Evolutionary conservation across 2,797 vertebrate species (phyloP).

Genomic region (Myripristis jacobus): DNA sequence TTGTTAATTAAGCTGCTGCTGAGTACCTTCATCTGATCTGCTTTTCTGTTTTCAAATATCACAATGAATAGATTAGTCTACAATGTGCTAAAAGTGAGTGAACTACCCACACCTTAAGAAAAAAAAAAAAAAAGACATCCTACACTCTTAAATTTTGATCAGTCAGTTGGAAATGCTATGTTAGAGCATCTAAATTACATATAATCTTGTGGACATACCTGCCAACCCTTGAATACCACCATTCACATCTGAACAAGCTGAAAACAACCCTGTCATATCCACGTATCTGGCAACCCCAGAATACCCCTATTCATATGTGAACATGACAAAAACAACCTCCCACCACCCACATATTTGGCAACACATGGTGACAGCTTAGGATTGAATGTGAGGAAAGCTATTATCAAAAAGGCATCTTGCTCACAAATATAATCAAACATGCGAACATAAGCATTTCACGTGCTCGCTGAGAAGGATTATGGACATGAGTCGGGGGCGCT

Average conservation of each 20-base stretch:
- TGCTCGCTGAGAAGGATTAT: neutral
- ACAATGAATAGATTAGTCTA: too few species aligned
- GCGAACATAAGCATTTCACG: constrained; percentile 14
- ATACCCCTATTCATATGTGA: neutral
- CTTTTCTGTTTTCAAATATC: too few species aligned
- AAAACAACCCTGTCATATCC: neutral
- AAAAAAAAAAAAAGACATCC: too few species aligned
- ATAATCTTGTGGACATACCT: too few species aligned
- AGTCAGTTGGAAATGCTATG: too few species aligned
- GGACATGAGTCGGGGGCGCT: neutral
- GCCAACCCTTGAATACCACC: neutral
- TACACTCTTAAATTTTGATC: too few species aligned
- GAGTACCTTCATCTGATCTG: too few species aligned
- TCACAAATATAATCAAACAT: constrained; percentile 10
- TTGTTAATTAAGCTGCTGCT: too few species aligned
- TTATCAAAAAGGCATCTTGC: constrained; percentile 3
- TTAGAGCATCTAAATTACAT: too few species aligned
- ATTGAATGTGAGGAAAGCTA: neutral
- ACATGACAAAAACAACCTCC: neutral
- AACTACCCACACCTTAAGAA: too few species aligned
- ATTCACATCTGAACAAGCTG: neutral
- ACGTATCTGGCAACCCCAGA: neutral
- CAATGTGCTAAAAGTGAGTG: too few species aligned
- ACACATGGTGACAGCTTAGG: neutral
- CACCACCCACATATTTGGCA: neutral